phyloP scores from a whole-genome alignment of 2,113 vertebrate species.

The Muscicapa adusta region DNA sequence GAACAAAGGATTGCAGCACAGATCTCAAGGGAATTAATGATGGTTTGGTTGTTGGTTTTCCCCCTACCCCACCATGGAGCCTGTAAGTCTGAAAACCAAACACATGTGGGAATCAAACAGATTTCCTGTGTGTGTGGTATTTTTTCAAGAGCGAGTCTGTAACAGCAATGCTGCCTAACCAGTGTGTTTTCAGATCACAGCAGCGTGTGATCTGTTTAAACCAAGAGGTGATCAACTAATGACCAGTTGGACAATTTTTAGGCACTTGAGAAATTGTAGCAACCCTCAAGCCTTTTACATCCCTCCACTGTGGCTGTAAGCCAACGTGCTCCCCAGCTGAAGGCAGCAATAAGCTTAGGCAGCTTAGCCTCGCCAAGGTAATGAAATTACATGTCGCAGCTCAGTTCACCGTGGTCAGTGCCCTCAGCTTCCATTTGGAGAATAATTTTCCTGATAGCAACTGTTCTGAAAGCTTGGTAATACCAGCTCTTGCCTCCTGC shows the following conservation, averaged over 20 bases:
- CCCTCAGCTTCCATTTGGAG: neutral
- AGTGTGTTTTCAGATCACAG: neutral
- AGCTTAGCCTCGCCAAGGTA: neutral
- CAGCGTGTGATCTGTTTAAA: neutral
- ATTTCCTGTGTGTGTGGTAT: neutral
- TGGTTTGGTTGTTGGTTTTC: neutral
- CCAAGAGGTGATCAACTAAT: neutral
- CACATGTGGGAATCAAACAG: neutral
- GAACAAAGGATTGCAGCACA: neutral
- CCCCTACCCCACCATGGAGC: neutral
- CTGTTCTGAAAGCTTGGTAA: neutral
- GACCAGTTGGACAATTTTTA: neutral
- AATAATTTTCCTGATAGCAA: constrained; percentile 23
- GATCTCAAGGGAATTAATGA: neutral
- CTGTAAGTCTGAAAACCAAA: constrained; percentile 27
- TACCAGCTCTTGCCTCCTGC: neutral
- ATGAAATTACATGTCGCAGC: neutral
- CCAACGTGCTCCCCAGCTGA: neutral
- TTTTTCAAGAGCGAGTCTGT: neutral
- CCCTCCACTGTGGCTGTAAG: neutral
- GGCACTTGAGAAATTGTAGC: neutral
- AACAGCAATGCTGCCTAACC: neutral
- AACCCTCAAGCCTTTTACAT: neutral
- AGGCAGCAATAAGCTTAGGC: neutral
- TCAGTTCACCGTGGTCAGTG: neutral